phyloP scores from a whole-genome alignment of 2,888 invertebrate species.

The Polyommatus iphigenia region DNA sequence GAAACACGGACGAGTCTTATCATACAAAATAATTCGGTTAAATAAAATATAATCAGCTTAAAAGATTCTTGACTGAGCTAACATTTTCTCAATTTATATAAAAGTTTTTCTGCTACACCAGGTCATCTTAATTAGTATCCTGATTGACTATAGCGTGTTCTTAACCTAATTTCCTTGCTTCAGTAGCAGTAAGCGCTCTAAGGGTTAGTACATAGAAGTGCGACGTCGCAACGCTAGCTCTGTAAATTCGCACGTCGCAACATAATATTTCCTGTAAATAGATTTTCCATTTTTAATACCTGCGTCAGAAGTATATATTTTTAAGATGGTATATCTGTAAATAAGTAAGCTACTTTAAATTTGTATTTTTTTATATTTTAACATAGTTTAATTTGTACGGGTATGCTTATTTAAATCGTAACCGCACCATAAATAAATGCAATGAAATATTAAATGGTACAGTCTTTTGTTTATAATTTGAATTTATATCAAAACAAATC shows the following conservation, averaged over 20 bases:
- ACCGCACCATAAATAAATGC: too few species aligned
- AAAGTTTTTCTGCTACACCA: conserved; percentile 20
- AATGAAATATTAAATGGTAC: too few species aligned
- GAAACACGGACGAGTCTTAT: too few species aligned
- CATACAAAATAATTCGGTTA: background rate
- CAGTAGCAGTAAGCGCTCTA: background rate
- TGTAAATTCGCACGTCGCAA: background rate
- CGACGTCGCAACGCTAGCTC: background rate
- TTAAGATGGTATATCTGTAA: too few species aligned
- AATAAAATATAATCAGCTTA: background rate
- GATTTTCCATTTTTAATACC: background rate
- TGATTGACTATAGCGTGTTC: background rate
- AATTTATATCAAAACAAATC: too few species aligned
- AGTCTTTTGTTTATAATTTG: too few species aligned
- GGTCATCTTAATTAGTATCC: conserved; percentile 11
- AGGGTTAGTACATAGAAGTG: background rate
- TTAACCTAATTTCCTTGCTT: conserved; percentile 11
- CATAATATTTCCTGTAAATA: background rate
- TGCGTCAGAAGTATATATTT: background rate
- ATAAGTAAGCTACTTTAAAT: too few species aligned
- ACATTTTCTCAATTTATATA: background rate
- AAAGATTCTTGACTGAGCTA: background rate
- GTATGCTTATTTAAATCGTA: too few species aligned
- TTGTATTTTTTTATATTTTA: too few species aligned
- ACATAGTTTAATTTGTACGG: too few species aligned